Conservation (phyloP, 2,797 vertebrate genomes). For the Neosalanx taihuensis region DNA sequence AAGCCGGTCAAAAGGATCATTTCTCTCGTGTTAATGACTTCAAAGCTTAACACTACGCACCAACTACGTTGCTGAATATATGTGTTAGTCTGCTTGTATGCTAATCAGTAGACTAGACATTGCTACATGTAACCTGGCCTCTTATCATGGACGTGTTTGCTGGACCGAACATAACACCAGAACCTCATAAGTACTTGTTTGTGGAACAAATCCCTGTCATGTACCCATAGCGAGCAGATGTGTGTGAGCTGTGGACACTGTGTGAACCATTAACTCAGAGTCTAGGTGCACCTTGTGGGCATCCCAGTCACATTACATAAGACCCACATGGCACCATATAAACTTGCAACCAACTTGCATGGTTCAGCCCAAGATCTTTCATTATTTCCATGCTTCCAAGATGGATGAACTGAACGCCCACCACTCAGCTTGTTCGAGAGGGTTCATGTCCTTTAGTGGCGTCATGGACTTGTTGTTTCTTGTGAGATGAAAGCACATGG, state of each 20-base stretch:
- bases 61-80: background rate
- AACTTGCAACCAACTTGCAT: background rate
- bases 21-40: conserved; percentile 4
- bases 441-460: background rate
- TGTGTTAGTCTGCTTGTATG: background rate
- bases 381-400: conserved; percentile 3
- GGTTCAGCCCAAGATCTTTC: background rate
- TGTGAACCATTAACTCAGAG: conserved; percentile 3
- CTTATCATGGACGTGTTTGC: background rate
- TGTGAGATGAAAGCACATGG: background rate
- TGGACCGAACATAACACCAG: background rate
- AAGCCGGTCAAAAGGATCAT: conserved; percentile 14
- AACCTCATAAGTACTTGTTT: background rate
- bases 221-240: background rate
- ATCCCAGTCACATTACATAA: conserved; percentile 8
- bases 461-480: background rate
- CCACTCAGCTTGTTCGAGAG: background rate
- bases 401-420: background rate
- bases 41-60: background rate
- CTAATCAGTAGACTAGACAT: background rate
- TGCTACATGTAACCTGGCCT: background rate
- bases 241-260: background rate
- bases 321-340: conserved; percentile 15
- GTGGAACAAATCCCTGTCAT: background rate
- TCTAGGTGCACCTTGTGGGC: background rate